Conservation (phyloP, 2,888 invertebrate genomes). For the Stenolophus ochropezus region DNA sequence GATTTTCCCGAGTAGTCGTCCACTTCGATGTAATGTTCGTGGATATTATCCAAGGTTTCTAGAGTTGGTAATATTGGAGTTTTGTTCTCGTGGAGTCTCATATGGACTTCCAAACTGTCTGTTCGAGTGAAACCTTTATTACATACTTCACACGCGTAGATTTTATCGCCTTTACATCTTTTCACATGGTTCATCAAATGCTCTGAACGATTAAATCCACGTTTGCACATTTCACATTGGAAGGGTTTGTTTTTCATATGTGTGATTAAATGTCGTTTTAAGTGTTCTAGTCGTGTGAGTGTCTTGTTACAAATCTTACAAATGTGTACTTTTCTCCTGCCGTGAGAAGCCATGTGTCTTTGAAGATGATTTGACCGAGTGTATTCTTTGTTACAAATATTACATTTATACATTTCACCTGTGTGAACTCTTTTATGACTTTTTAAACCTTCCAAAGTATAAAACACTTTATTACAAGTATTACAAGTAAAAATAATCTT, state of each 20-base stretch:
- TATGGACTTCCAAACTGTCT: conserved; percentile 71
- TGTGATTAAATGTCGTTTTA: conserved; percentile 71
- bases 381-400: conserved; percentile 71
- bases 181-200: conserved; percentile 70
- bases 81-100: conserved; percentile 69
- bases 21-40: conserved; percentile 71
- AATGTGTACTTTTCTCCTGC: conserved; percentile 70
- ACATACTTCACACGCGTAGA: conserved; percentile 73
- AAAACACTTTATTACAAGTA: conserved; percentile 70
- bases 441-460: conserved; percentile 70
- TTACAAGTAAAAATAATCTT: conserved; percentile 70
- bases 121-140: conserved; percentile 72
- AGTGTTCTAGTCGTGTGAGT: conserved; percentile 70
- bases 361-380: conserved; percentile 70
- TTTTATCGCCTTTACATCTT: conserved; percentile 72
- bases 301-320: conserved; percentile 72
- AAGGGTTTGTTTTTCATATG: conserved; percentile 72
- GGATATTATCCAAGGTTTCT: conserved; percentile 71
- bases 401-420: conserved; percentile 71
- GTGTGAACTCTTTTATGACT: conserved; percentile 70
- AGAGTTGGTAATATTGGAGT: conserved; percentile 69
- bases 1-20: conserved; percentile 62
- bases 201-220: conserved; percentile 71
- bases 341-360: conserved; percentile 70
- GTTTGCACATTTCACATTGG: conserved; percentile 70